A percentile compares a stretch with the other conserved stretches of the same genome.
phyloP scores from a whole-genome alignment of 2,113 vertebrate species.

The Bufo gargarizans region DNA sequence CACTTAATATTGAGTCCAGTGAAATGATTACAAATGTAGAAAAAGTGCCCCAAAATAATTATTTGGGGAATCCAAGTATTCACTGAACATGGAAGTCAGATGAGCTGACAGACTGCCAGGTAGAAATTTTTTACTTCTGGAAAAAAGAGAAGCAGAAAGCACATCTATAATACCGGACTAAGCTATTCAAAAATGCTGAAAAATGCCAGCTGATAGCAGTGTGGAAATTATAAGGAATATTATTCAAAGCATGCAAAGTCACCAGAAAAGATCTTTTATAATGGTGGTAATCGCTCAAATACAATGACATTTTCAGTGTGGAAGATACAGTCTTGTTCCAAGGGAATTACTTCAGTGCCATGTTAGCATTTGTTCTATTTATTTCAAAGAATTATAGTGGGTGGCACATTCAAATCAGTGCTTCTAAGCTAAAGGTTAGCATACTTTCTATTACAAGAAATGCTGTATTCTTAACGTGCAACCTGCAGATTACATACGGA shows the following conservation, averaged over 20 bases:
- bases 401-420: constrained; percentile 3
- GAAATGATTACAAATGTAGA: constrained; percentile 6
- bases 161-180: background rate
- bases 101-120: background rate
- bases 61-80: no score
- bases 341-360: constrained; percentile 3
- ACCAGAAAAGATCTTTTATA: constrained; percentile 19
- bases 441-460: constrained; percentile 6
- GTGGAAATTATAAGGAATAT: background rate
- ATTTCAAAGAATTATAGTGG: constrained; percentile 49
- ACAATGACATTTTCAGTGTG: constrained; percentile 35
- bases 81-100: no score
- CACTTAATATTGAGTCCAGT: constrained; percentile 5
- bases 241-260: constrained; percentile 6
- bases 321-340: constrained; percentile 8
- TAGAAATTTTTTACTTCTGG: background rate
- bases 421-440: constrained; percentile 12
- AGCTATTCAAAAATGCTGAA: constrained; percentile 27
- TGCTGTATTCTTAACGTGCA: background rate
- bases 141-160: background rate
- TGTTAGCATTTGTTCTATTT: constrained; percentile 59
- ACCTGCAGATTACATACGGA: background rate
- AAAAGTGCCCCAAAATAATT: constrained; percentile 7
- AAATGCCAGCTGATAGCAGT: constrained; percentile 25
- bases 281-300: constrained; percentile 12